Conservation (phyloP, 2,797 vertebrate genomes). For the Momotus momota region DNA sequence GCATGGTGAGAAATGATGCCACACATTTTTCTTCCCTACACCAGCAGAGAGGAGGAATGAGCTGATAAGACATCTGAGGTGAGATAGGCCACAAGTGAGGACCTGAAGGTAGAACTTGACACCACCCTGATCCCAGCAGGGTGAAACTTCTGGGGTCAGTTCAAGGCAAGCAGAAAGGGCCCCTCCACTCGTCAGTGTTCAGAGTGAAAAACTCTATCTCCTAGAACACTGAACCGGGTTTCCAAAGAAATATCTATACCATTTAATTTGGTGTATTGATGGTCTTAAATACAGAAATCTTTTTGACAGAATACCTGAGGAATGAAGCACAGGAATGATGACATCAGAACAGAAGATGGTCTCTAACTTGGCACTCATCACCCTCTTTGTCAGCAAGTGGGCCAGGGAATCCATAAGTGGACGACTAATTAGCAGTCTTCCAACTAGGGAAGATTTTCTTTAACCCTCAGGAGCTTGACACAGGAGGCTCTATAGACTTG, state of each 20-base stretch:
- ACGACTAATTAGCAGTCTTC: background rate
- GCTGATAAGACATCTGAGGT: background rate
- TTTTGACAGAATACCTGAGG: background rate
- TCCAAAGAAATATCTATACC: background rate
- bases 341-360: background rate
- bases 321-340: background rate
- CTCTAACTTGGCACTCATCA: background rate
- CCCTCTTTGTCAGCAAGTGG: background rate
- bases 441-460: background rate
- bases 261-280: background rate
- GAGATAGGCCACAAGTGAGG: background rate
- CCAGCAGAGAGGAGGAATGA: background rate
- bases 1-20: background rate
- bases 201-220: background rate
- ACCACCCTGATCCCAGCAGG: background rate
- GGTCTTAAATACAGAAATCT: background rate
- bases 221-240: background rate
- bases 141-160: background rate
- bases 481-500: background rate
- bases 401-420: background rate
- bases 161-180: background rate
- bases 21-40: background rate
- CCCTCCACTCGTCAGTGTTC: background rate
- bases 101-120: background rate
- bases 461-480: background rate